Percentiles rank a stretch among this genome's conserved stretches.
These are phyloP conservation scores for Aix galericulata DNA, from an alignment of 2,113 vertebrate genomes.

Conservation along the genomic window DNA sequence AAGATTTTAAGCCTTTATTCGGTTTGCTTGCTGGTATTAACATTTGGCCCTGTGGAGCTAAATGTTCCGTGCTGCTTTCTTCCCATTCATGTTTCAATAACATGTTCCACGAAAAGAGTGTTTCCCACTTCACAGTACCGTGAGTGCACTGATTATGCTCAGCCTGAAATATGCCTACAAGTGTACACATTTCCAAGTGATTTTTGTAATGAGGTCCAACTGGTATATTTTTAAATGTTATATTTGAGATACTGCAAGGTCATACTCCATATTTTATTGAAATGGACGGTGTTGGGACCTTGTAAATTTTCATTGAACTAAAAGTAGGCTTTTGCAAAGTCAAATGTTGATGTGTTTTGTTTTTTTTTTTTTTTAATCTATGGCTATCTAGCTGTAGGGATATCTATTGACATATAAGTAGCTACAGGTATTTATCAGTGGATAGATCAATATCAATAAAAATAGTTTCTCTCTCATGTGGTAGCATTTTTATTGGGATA, in stretches of 20 bases:
- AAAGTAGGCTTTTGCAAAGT: background rate
- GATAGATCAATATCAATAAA: background rate
- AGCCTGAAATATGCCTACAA: background rate
- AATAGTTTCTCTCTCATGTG: background rate
- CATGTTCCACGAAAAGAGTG: background rate
- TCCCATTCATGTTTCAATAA: slow-evolving; percentile 22
- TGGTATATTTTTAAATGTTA: background rate
- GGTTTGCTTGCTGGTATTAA: background rate
- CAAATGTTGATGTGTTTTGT: background rate
- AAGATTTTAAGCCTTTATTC: slow-evolving; percentile 15
- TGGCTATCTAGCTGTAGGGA: background rate
- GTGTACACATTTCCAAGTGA: background rate
- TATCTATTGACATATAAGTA: background rate
- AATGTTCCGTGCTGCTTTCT: background rate
- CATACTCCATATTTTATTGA: background rate
- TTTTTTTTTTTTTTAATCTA: accelerated
- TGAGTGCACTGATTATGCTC: background rate
- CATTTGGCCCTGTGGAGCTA: background rate
- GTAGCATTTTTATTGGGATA: background rate
- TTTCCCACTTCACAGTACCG: background rate
- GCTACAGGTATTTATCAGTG: background rate
- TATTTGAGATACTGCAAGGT: background rate
- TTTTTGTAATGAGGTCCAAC: background rate
- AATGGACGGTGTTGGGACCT: background rate
- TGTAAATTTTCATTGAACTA: background rate